phyloP scores from a whole-genome alignment of 2,888 invertebrate species.

The Perizoma flavofasciatum region DNA sequence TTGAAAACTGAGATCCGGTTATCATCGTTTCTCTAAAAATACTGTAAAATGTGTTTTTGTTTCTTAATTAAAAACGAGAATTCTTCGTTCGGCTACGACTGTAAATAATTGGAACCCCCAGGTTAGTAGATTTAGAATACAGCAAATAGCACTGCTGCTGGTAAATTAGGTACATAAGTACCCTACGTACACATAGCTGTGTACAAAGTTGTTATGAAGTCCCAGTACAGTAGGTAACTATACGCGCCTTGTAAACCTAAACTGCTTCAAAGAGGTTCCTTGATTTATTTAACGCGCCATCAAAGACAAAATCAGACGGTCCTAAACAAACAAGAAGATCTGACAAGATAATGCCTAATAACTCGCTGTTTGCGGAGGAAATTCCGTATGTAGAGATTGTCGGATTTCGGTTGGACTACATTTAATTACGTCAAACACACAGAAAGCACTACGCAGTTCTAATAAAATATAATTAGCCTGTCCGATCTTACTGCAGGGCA shows the following conservation, averaged over 20 bases:
- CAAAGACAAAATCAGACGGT: slow-evolving; percentile 28
- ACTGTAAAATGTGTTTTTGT: no score
- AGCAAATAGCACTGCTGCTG: not conserved
- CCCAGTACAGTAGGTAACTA: slow-evolving; percentile 4
- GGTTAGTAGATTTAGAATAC: no score
- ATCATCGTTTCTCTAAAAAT: no score
- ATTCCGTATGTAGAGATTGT: slow-evolving; percentile 11
- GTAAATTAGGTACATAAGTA: not conserved
- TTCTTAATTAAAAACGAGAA: no score
- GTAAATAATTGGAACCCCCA: no score
- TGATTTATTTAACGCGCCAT: slow-evolving; percentile 30
- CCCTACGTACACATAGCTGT: not conserved
- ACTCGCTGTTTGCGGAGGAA: slow-evolving; percentile 16
- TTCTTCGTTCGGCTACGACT: no score
- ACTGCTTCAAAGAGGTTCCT: slow-evolving; percentile 18
- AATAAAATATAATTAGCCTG: no score
- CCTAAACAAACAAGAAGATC: slow-evolving; percentile 34
- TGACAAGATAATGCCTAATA: slow-evolving; percentile 24
- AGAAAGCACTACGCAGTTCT: no score
- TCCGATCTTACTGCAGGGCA: no score
- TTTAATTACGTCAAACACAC: no score
- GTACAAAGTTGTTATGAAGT: not conserved
- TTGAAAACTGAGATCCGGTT: no score
- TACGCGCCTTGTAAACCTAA: slow-evolving; percentile 12
- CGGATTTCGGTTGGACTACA: not conserved